Evolutionary conservation across 2,113 vertebrate genomes (phyloP).

Genomic region (Zosterops lateralis): DNA sequence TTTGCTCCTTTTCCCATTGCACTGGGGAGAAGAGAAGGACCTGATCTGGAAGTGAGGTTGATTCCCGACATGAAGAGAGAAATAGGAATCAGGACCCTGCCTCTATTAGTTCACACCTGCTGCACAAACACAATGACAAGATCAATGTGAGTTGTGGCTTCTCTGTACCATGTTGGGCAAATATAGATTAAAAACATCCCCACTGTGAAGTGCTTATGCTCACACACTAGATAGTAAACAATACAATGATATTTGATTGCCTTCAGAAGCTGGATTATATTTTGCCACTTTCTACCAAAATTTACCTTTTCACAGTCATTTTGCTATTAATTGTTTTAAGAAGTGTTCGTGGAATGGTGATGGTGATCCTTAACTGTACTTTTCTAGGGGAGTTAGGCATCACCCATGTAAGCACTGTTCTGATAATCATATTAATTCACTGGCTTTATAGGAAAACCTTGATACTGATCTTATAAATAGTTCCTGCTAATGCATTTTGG

Average conservation of each 20-base stretch:
- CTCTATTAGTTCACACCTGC: background rate
- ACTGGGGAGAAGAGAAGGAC: background rate
- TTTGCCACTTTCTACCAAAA: background rate
- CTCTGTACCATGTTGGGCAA: background rate
- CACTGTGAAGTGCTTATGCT: background rate
- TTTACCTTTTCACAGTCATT: slow-evolving; percentile 1
- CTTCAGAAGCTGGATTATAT: background rate
- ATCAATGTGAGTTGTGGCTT: slow-evolving; percentile 13
- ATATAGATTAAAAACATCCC: slow-evolving; percentile 9
- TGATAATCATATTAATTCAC: slow-evolving; percentile 59
- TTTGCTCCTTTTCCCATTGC: background rate
- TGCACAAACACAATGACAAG: slow-evolving; percentile 14
- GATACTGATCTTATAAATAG: slow-evolving; percentile 74
- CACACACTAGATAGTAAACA: background rate
- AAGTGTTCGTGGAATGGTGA: background rate
- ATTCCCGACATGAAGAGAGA: background rate
- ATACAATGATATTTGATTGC: background rate
- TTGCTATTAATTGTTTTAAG: background rate
- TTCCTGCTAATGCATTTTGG: slow-evolving; percentile 74
- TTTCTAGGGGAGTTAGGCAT: slow-evolving; percentile 26
- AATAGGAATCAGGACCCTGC: background rate
- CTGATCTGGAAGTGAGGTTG: background rate
- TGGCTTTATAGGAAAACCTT: slow-evolving; percentile 61
- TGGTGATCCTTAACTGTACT: background rate
- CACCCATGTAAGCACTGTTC: slow-evolving; percentile 14